These are phyloP conservation scores for Lineus longissimus DNA, from an alignment of 1,140 invertebrate genomes.

Conservation along the genomic window DNA sequence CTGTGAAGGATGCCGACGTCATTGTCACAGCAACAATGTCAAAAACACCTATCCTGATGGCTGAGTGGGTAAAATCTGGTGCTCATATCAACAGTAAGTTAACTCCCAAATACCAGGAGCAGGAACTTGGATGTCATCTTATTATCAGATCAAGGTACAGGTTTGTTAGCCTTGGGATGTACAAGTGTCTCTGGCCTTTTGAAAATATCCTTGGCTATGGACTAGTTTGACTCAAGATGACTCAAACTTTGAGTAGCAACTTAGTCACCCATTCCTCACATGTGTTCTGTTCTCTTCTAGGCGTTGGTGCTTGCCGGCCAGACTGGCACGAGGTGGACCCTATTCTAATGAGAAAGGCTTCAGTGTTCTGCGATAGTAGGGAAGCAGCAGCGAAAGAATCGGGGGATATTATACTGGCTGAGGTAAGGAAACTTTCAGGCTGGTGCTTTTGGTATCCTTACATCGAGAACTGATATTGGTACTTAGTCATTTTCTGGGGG, in stretches of 20 bases:
- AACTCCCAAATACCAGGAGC: background rate
- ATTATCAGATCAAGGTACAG: background rate
- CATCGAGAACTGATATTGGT: too few relatives aligned
- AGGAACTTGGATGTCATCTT: background rate
- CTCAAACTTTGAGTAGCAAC: too few relatives aligned
- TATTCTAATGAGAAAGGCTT: constrained; percentile 34
- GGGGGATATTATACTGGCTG: constrained; percentile 49
- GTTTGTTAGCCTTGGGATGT: background rate
- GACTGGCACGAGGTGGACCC: constrained; percentile 49
- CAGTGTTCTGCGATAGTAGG: constrained; percentile 48
- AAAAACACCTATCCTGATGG: constrained; percentile 51
- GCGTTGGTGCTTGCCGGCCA: constrained; percentile 48
- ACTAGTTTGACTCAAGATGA: too few relatives aligned
- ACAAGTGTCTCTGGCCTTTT: background rate
- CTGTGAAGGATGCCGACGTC: constrained; percentile 59
- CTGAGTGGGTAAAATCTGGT: constrained; percentile 57
- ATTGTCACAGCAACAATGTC: constrained; percentile 58
- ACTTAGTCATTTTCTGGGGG: too few relatives aligned
- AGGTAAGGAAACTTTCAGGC: too few relatives aligned
- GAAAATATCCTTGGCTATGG: constrained; percentile 4
- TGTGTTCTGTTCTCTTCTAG: too few relatives aligned
- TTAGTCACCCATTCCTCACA: too few relatives aligned
- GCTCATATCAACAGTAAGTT: constrained; percentile 57
- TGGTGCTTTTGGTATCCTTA: too few relatives aligned
- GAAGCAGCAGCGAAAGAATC: constrained; percentile 47